Evolutionary conservation across 2,888 invertebrate genomes (phyloP), one percentile per base, ranked within the genome.

Genomic region (Melanostoma mellinum): DNA sequence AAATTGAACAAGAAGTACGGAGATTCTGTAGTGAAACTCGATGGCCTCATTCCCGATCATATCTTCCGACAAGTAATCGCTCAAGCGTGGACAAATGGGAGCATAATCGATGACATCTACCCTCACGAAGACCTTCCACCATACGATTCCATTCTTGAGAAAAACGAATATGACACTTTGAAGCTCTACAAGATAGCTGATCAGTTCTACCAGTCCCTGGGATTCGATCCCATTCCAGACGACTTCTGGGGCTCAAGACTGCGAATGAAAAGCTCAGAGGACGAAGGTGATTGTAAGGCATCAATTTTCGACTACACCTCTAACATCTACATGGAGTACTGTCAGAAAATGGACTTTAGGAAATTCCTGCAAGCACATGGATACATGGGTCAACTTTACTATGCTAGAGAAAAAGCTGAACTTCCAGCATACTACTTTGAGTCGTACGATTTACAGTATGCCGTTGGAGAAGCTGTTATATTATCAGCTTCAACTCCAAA

Each of bases 1-100:
- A 93, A 94, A 67, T 91, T 97, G 30, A 91, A 93, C n/a, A 92
- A 94, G 87, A 92, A 93, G 86, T 96, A 96, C 88, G 95, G 95
- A 1, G 93, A 93, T 33, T 90, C 92, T 9, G 89, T 94, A 0
- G 93, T 94, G 0, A 92, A 93, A 0, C 92, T 93, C 53, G 92
- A 90, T 73, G 95, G 94, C 72, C 94, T 94, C 0, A 95, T 95
- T 60, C 95, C 95, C 0, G 95, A 94, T 3, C 95, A 95, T 92
- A 91, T 95, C 36, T 89, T 95, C 82, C 95, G 94, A 94, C 88
- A 87, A 85, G 56, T 80, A 8, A 56, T 85, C 30, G 32, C 58
- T 4, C 78, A 85, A 10, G 63, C 48, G 9, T 80, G 74, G 81
- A 58, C 40, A 0, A 35, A 55, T 3, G 35, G 40, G 2, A 42